phyloP scores from a whole-genome alignment of 2,797 vertebrate genomes.

The Mionectes olivaceus region DNA sequence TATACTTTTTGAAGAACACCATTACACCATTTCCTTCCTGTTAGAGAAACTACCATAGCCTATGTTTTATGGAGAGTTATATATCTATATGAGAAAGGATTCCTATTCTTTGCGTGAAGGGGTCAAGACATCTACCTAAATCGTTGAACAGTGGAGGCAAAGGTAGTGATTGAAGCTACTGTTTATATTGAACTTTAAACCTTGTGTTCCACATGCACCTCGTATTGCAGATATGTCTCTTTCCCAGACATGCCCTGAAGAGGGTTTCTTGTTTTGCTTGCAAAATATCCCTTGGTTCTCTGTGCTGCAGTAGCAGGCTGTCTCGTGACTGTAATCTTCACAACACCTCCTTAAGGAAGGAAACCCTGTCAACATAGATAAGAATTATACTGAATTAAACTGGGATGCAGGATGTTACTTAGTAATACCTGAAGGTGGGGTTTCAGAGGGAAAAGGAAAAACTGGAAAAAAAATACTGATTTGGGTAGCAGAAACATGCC shows the following conservation, averaged over 20 bases:
- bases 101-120: background rate
- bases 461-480: background rate
- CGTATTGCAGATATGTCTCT: accelerated
- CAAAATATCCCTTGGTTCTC: background rate
- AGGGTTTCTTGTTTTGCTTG: background rate
- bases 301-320: background rate
- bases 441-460: background rate
- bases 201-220: background rate
- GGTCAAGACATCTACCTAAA: background rate
- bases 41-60: background rate
- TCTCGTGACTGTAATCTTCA: background rate
- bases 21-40: background rate
- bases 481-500: background rate
- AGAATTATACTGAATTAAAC: background rate
- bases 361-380: background rate
- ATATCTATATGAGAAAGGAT: background rate
- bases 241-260: background rate
- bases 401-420: background rate
- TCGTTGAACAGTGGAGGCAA: background rate
- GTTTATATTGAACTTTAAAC: background rate
- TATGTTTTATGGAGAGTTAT: background rate
- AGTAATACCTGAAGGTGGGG: background rate
- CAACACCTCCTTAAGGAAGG: background rate
- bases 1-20: background rate
- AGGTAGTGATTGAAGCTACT: background rate